Conservation (phyloP, 1,140 invertebrate genomes). For the Pseudobourletiella spinata region DNA sequence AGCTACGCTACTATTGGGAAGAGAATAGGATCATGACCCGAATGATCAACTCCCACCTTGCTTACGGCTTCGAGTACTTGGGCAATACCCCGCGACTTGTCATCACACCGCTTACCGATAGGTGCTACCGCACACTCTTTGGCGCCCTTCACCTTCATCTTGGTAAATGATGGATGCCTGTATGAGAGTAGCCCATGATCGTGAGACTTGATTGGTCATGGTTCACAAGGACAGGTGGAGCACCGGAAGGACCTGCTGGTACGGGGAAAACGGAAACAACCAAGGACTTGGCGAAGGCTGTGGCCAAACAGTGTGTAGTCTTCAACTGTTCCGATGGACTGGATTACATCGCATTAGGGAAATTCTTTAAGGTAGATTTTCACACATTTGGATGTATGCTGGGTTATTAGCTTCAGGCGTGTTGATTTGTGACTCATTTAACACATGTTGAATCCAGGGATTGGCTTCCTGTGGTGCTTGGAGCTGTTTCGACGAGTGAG, state of each 20-base stretch:
- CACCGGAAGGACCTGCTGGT: constrained; percentile 88
- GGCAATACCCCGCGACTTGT: constrained; percentile 80
- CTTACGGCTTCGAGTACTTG: constrained; percentile 90
- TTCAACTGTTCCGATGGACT: constrained; percentile 93
- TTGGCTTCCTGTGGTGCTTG: constrained; percentile 89
- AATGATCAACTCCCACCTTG: constrained; percentile 86
- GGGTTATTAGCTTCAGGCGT: not conserved
- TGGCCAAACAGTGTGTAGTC: constrained; percentile 92
- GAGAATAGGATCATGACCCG: constrained; percentile 61
- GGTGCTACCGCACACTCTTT: constrained; percentile 86
- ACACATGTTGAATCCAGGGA: too few species aligned
- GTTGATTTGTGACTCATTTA: too few species aligned
- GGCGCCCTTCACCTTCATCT: constrained; percentile 72
- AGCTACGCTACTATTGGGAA: constrained; percentile 90
- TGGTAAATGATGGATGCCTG: too few species aligned
- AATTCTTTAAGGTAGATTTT: constrained; percentile 76
- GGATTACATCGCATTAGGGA: constrained; percentile 86
- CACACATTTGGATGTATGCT: too few species aligned
- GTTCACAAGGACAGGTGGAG: constrained; percentile 50
- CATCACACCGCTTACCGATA: constrained; percentile 79
- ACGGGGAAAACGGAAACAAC: constrained; percentile 92
- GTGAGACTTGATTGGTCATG: too few species aligned
- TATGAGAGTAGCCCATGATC: not conserved
- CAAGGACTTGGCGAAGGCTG: constrained; percentile 91
- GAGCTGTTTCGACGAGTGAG: constrained; percentile 91